Base-by-base conservation (phyloP, 1,140 invertebrate species). In the Drosophila subobscura region DNA sequence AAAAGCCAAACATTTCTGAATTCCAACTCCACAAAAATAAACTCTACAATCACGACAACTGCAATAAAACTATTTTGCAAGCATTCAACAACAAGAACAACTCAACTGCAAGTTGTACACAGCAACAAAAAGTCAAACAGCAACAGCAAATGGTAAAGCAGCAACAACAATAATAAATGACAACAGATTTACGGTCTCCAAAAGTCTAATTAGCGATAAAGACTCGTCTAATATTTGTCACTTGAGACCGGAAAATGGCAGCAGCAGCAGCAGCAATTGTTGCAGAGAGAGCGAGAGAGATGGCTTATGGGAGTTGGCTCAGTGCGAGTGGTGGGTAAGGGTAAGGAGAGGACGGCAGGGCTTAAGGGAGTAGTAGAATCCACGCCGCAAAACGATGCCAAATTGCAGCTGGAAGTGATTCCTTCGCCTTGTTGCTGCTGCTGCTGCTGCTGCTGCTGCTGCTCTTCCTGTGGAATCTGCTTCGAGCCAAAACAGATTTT, bases 161-260 rank as follows among this genome's bases (percentile, higher is more conserved):
- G 54, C 63, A 73, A 72, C 63, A 76, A 66, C 57, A 37, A 12
- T 12, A 37, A 37, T 37, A 83, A 81, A 83, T 86, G 81, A 85
- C 77, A 85, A 81, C 81, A 86, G 81, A 85, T 86, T 85, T 85
- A 86, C 83, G 81, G 81, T 83, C 86, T 86, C 81, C 33, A 12
- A 79, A 85, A 85, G 81, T 85, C 81, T 85, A 85, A 85, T 85
- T 85, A 85, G 81, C 81, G 81, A 86, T 86, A 86, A 86, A 86
- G 81, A 86, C 81, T 86, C 77, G 83, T 86, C 83, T 86, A 86
- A 86, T 86, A 86, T 86, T 86, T 86, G 81, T 86, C 81, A 86
- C 81, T 86, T 78, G 81, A 86, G 81, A 86, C 83, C 83, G 73
- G 88, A 88, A 81, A 85, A 73, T 74, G 70, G 72, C 72, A 74